phyloP scores from a whole-genome alignment of 2,113 vertebrate genomes.

The Varanus salvator region DNA sequence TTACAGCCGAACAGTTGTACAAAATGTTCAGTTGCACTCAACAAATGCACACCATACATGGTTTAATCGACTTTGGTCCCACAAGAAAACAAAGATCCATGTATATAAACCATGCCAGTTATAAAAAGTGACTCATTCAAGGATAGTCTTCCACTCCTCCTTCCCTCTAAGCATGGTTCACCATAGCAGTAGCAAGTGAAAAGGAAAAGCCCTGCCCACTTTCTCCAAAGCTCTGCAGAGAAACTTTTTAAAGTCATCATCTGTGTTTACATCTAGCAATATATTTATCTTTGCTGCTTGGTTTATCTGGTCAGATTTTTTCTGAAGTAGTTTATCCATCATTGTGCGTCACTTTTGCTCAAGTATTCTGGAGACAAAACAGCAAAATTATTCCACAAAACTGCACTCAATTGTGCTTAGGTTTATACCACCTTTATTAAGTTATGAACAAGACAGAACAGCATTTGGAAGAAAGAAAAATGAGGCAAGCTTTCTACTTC shows the following conservation, averaged over 20 bases:
- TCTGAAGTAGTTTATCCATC: slow-evolving; percentile 3
- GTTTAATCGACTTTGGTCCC: slow-evolving; percentile 20
- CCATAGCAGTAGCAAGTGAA: neutral
- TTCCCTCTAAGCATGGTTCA: slow-evolving; percentile 31
- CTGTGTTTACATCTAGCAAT: slow-evolving; percentile 61
- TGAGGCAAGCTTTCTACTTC: slow-evolving; percentile 19
- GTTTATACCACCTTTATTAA: slow-evolving; percentile 26
- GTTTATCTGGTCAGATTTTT: slow-evolving; percentile 30
- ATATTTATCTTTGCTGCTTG: slow-evolving; percentile 29
- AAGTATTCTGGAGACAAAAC: slow-evolving; percentile 48
- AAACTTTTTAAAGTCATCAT: slow-evolving; percentile 33
- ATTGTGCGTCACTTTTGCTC: slow-evolving; percentile 35
- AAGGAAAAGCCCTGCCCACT: slow-evolving; percentile 35
- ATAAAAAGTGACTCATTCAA: slow-evolving; percentile 49
- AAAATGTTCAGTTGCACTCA: slow-evolving; percentile 13
- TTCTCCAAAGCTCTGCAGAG: slow-evolving; percentile 27
- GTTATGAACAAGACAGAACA: slow-evolving; percentile 38
- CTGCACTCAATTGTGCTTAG: slow-evolving; percentile 26
- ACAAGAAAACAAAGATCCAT: neutral
- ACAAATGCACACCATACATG: slow-evolving; percentile 40
- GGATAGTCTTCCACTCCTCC: slow-evolving; percentile 17
- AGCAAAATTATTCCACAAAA: neutral
- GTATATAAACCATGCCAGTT: slow-evolving; percentile 42
- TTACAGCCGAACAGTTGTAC: neutral
- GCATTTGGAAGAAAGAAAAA: slow-evolving; percentile 15